These are phyloP conservation scores for Elymnias hypermnestra DNA, from an alignment of 1,140 invertebrate genomes.

Conservation along the genomic window DNA sequence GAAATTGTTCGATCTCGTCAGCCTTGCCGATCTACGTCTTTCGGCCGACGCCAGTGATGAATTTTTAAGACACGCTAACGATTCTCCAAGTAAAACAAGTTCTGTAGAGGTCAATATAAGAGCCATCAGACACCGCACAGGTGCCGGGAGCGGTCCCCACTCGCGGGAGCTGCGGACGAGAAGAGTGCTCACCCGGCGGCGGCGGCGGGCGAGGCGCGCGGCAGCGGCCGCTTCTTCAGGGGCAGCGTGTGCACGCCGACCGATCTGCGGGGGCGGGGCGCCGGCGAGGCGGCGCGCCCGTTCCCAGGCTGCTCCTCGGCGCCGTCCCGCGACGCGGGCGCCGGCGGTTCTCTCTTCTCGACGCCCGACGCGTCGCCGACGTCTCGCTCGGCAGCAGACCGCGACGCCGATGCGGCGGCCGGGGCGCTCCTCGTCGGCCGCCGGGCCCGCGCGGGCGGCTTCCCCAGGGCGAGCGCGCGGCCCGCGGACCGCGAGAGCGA, in stretches of 20 bases:
- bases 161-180: too few species aligned
- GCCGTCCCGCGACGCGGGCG: constrained; percentile 24
- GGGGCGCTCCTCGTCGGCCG: constrained; percentile 32
- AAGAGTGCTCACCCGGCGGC: background rate
- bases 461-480: constrained; percentile 31
- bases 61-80: too few species aligned
- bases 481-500: constrained; percentile 21
- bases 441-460: constrained; percentile 29
- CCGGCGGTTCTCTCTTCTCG: constrained; percentile 29
- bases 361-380: constrained; percentile 29
- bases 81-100: too few species aligned
- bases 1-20: too few species aligned
- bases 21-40: too few species aligned
- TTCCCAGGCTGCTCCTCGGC: background rate
- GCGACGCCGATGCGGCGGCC: constrained; percentile 33
- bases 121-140: background rate
- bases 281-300: constrained; percentile 5
- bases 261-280: constrained; percentile 32
- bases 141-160: too few species aligned
- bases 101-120: too few species aligned
- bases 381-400: constrained; percentile 36
- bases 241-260: constrained; percentile 40
- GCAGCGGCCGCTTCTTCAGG: constrained; percentile 49
- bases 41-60: too few species aligned
- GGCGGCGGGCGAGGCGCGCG: background rate